phyloP scores from a whole-genome alignment of 2,797 vertebrate species.

The Myotis findleyi region DNA sequence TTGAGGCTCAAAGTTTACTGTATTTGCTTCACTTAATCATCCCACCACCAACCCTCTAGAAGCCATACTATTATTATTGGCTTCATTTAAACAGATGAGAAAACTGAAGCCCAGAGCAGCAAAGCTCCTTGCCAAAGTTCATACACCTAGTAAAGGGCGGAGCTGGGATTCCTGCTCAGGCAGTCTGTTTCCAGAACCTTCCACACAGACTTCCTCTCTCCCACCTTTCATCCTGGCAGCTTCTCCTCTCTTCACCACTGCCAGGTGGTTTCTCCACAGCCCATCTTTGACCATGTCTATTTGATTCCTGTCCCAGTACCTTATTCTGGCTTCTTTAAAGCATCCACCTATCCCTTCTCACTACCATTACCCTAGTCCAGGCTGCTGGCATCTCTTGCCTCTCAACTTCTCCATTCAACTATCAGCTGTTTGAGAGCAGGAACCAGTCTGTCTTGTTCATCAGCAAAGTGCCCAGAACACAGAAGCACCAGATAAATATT shows the following conservation, averaged over 20 bases:
- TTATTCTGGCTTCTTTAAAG: background rate
- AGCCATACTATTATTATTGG: background rate
- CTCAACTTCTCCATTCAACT: constrained; percentile 10
- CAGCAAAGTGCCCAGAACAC: background rate
- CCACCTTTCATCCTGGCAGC: background rate
- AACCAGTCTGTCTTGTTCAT: background rate
- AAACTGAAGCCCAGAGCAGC: background rate
- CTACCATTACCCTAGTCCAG: background rate
- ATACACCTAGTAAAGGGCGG: background rate
- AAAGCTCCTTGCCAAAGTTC: background rate
- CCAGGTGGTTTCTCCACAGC: background rate
- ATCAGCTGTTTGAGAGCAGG: constrained; percentile 1
- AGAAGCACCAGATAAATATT: background rate
- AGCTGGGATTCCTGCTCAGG: background rate
- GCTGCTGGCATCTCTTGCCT: background rate
- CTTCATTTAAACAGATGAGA: background rate
- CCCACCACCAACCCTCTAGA: background rate
- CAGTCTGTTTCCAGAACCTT: background rate
- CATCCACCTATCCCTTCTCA: background rate
- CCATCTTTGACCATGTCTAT: background rate
- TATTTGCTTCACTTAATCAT: background rate
- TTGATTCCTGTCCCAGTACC: background rate
- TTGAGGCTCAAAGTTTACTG: background rate
- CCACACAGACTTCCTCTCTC: background rate
- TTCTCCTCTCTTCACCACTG: background rate